Base-by-base conservation (phyloP, 2,113 vertebrate genomes). In the Raja brachyura region DNA sequence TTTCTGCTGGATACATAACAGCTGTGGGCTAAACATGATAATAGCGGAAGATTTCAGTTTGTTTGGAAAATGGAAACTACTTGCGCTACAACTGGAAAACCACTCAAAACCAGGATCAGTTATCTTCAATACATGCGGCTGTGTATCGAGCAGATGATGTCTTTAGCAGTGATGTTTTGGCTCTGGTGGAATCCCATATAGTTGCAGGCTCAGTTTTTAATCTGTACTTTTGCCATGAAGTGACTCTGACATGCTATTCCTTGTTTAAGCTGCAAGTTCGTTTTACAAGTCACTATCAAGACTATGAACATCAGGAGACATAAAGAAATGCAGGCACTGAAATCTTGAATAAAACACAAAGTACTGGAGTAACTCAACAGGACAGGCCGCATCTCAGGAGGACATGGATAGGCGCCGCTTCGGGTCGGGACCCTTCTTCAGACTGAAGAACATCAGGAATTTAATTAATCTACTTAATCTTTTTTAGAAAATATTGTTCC, bases 61-160 rank as follows among this genome's bases (percentile, higher is more conserved):
- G 31, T 73, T 92, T 92, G 54, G 90, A 74, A 90, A 39, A 92
- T 54, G 90, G 90, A 74, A 92, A 73, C 66, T 92, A 92, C 70
- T 92, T 74, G 73, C 33, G 48, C 68, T 92, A 63, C 63, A 90
- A n/a, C 66, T 70, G 16, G 33, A 68, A 63, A 61, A 90, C 68
- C 86, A 92, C 54, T 92, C 90, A 92, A 92, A 68, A 68, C 31
- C 68, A 92, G 90, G 90, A 54, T 92, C 22, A 54, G 66, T 48
- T 92, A 92, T 92, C 68, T 92, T 33, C 33, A 54, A 73, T 39
- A 92, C 90, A 31, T 39, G 68, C 90, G 73, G 33, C 66, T 73
- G 22, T 74, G 7, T 54, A 48, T 73, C 68, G 28, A 68, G 66
- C 39, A 73, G 9, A 39, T 92, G 25, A 14, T 39, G 25, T 73